phyloP scores from a whole-genome alignment of 1,140 invertebrate genomes.

The Heliconius hewitsoni region DNA sequence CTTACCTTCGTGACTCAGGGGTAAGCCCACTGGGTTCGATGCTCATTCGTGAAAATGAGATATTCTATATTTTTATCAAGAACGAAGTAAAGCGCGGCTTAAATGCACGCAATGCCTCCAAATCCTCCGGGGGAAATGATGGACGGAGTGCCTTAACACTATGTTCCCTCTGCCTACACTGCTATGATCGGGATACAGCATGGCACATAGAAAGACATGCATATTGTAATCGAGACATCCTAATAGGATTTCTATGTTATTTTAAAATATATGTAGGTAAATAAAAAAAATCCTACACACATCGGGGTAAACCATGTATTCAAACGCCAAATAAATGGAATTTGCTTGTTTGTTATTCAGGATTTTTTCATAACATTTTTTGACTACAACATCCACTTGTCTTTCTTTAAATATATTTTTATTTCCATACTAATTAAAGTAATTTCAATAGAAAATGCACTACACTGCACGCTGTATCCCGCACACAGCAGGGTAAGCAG shows the following conservation, averaged over 20 bases:
- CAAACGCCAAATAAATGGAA: conserved; percentile 3
- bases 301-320: background rate
- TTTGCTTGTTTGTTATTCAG: conserved; percentile 6
- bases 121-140: too few relatives aligned
- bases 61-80: too few relatives aligned
- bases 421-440: background rate
- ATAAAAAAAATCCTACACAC: background rate
- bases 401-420: background rate
- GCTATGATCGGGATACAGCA: too few relatives aligned
- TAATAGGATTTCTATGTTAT: background rate
- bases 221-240: background rate
- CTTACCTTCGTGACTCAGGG: too few relatives aligned
- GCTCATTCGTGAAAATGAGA: too few relatives aligned
- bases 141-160: too few relatives aligned
- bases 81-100: too few relatives aligned
- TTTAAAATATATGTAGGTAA: conserved; percentile 1
- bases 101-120: too few relatives aligned
- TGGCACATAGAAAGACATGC: too few relatives aligned
- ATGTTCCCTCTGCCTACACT: too few relatives aligned
- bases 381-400: background rate
- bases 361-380: background rate
- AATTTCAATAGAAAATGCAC: background rate
- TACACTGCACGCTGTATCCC: background rate
- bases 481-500: too few relatives aligned
- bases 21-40: too few relatives aligned